Conservation (phyloP, 2,113 vertebrate species). For the Clupea harengus region DNA sequence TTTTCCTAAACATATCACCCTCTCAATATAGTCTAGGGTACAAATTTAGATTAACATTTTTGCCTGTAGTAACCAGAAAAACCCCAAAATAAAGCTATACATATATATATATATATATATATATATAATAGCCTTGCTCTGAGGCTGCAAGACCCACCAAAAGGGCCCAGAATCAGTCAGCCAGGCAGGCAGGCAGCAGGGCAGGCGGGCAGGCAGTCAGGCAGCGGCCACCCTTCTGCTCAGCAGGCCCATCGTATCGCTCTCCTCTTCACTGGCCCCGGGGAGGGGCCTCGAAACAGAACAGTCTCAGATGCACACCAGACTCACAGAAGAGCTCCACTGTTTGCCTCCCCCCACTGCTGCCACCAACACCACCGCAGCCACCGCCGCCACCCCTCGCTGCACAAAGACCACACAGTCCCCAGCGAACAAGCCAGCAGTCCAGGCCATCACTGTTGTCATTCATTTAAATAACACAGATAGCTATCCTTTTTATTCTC, state of each 20-base stretch:
- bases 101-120: too few relatives aligned
- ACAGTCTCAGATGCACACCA: constrained; percentile 31
- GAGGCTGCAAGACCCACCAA: neutral
- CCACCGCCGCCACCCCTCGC: neutral
- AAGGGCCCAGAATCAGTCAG: neutral
- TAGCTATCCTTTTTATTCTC: constrained; percentile 22
- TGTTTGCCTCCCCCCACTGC: constrained; percentile 22
- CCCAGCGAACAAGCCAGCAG: constrained; percentile 47
- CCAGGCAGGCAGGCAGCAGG: neutral
- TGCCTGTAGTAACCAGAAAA: neutral
- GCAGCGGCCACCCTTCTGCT: neutral
- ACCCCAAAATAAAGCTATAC: neutral
- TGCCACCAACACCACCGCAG: neutral
- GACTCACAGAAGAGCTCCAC: constrained; percentile 16
- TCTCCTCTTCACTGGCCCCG: neutral
- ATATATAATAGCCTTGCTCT: neutral
- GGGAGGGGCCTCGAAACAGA: constrained; percentile 42
- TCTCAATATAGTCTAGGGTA: neutral
- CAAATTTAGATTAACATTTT: neutral
- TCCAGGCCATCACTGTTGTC: constrained; percentile 48
- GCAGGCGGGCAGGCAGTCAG: neutral
- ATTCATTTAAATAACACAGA: constrained; percentile 44
- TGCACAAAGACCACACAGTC: neutral
- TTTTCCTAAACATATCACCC: neutral
- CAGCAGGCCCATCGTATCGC: neutral